A percentile compares a stretch with the other conserved stretches of the same genome.
These are phyloP conservation scores for Acanthaster planci DNA, from an alignment of 35 echinoderm and acorn worm genomes.

Conservation along the genomic window DNA sequence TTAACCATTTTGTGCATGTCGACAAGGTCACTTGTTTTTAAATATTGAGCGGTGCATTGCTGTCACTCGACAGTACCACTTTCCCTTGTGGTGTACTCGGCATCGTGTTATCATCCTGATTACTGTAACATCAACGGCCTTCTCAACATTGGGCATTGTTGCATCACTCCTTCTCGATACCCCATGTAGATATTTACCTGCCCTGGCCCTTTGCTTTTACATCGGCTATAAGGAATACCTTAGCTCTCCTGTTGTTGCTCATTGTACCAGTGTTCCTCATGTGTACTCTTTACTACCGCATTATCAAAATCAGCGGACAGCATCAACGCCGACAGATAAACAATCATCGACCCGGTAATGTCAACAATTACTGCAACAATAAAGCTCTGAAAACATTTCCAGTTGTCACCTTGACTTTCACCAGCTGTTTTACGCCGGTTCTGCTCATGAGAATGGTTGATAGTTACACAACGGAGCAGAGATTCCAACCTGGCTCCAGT, in stretches of 20 bases:
- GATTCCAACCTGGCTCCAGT: too few species aligned
- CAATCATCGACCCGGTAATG: background rate
- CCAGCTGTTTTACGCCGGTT: too few species aligned
- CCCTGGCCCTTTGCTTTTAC: background rate
- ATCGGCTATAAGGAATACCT: background rate
- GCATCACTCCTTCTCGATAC: background rate
- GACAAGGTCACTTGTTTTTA: background rate
- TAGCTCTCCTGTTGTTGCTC: background rate
- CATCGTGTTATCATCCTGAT: background rate
- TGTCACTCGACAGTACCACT: background rate
- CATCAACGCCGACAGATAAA: background rate
- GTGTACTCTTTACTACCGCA: background rate
- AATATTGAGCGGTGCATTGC: background rate
- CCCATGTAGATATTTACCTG: background rate
- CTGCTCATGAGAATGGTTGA: too few species aligned
- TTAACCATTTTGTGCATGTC: background rate
- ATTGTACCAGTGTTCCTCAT: background rate
- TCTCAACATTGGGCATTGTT: background rate
- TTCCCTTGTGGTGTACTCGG: background rate
- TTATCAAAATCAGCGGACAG: background rate
- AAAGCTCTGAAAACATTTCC: conserved; percentile 3
- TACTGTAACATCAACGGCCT: background rate
- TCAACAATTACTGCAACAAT: background rate
- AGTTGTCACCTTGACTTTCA: background rate
- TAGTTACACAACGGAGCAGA: too few species aligned